A percentile compares a stretch with the other conserved stretches of the same genome.
phyloP scores from a whole-genome alignment of 2,113 vertebrate species.

The Aleadryas rufinucha region DNA sequence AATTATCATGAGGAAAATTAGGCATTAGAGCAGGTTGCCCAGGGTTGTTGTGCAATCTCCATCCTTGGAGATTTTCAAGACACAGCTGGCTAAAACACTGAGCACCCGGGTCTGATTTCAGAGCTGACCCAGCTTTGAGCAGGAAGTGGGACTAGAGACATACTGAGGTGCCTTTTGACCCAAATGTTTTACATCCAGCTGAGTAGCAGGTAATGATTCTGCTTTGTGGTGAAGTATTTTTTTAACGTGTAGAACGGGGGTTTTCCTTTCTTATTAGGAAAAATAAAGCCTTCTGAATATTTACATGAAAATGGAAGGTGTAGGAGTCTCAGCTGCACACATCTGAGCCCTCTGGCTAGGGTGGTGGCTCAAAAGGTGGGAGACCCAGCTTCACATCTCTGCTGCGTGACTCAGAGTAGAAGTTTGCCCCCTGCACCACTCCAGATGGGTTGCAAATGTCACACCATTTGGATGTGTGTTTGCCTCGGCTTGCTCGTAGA shows the following conservation, averaged over 20 bases:
- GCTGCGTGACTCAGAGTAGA: not conserved
- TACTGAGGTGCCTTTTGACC: not conserved
- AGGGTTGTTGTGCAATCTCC: not conserved
- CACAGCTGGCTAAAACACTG: not conserved
- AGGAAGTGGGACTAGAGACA: not conserved
- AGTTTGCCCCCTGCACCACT: not conserved
- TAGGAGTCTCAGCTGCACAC: not conserved
- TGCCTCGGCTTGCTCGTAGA: not conserved
- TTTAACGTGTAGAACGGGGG: not conserved
- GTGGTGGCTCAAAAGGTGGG: not conserved
- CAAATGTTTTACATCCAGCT: not conserved
- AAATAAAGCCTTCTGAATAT: not conserved
- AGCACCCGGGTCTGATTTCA: not conserved
- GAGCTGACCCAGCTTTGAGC: not conserved
- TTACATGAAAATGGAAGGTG: not conserved
- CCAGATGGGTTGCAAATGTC: not conserved
- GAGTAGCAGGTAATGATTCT: not conserved
- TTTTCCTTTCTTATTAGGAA: not conserved
- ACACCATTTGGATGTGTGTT: not conserved
- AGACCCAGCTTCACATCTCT: not conserved
- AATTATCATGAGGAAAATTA: not conserved
- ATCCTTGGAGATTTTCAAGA: not conserved
- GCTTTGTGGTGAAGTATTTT: not conserved
- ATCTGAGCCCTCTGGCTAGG: not conserved
- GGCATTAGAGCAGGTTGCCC: not conserved